Percentiles rank a stretch among this genome's conserved stretches.
These are phyloP conservation scores for Episyrphus balteatus DNA, from an alignment of 1,140 invertebrate genomes.

Conservation along the genomic window DNA sequence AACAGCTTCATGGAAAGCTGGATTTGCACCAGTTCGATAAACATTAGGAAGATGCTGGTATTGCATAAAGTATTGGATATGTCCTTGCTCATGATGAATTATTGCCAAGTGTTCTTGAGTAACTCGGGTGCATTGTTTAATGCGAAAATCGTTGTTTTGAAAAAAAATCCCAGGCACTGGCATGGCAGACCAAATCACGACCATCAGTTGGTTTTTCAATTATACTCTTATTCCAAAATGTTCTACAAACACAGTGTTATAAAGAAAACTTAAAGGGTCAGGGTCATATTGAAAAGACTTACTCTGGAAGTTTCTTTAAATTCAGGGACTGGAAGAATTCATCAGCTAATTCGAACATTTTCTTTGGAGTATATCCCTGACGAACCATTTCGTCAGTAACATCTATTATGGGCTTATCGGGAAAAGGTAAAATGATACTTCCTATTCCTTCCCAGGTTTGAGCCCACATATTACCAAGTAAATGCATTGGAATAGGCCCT, in stretches of 20 bases:
- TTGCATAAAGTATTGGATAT: constrained; percentile 75
- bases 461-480: constrained; percentile 89
- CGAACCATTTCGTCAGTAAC: constrained; percentile 57
- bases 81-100: constrained; percentile 83
- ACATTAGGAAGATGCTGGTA: constrained; percentile 64
- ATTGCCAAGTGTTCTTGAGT: constrained; percentile 62
- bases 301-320: constrained; percentile 64
- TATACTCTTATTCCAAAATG: constrained; percentile 73
- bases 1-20: constrained; percentile 84
- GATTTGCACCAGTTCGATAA: constrained; percentile 62
- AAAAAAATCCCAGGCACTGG: constrained; percentile 86
- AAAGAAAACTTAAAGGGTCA: not conserved
- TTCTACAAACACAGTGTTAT: constrained; percentile 13
- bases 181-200: constrained; percentile 77
- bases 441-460: constrained; percentile 77
- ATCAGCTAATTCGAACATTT: constrained; percentile 74
- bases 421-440: constrained; percentile 55
- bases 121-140: constrained; percentile 79
- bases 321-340: constrained; percentile 81
- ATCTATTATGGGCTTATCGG: constrained; percentile 58
- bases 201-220: constrained; percentile 63
- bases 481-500: constrained; percentile 84
- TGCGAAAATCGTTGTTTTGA: constrained; percentile 72
- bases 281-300: constrained; percentile 3
- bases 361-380: constrained; percentile 57